Conservation (phyloP, 2,888 invertebrate species). For the Elysia crispata region DNA sequence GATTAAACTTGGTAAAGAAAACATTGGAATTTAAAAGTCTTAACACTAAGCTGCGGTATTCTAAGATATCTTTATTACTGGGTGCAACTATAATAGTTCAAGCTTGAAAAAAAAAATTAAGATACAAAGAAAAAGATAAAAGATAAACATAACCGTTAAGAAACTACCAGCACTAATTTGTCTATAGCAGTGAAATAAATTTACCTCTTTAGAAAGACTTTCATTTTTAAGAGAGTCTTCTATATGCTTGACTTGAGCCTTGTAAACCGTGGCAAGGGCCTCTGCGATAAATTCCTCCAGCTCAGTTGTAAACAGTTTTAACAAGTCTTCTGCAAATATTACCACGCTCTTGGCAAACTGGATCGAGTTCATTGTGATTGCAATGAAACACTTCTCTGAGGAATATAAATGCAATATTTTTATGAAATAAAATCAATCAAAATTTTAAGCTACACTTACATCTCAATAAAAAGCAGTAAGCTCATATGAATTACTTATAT, state of each 20-base stretch:
- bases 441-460: too few species aligned
- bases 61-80: too few species aligned
- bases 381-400: slow-evolving; percentile 46
- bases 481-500: too few species aligned
- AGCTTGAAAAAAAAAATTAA: not conserved
- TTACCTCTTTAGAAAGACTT: slow-evolving; percentile 80
- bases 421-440: too few species aligned
- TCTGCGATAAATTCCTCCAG: slow-evolving; percentile 86
- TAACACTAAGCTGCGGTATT: too few species aligned
- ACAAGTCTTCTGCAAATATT: slow-evolving; percentile 86
- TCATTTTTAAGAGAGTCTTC: slow-evolving; percentile 79
- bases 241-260: slow-evolving; percentile 85
- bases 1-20: too few species aligned
- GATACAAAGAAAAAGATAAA: too few species aligned
- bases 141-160: not conserved
- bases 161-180: not conserved
- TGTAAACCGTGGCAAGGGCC: slow-evolving; percentile 85
- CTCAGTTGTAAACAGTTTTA: slow-evolving; percentile 86
- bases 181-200: too few species aligned
- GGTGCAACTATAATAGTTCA: not conserved
- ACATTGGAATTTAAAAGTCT: too few species aligned
- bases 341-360: slow-evolving; percentile 86
- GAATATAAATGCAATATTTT: too few species aligned
- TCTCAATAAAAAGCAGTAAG: too few species aligned
- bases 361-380: slow-evolving; percentile 46